Evolutionary conservation across 2,797 vertebrate genomes (phyloP).

Genomic region (Pteropus rufus): DNA sequence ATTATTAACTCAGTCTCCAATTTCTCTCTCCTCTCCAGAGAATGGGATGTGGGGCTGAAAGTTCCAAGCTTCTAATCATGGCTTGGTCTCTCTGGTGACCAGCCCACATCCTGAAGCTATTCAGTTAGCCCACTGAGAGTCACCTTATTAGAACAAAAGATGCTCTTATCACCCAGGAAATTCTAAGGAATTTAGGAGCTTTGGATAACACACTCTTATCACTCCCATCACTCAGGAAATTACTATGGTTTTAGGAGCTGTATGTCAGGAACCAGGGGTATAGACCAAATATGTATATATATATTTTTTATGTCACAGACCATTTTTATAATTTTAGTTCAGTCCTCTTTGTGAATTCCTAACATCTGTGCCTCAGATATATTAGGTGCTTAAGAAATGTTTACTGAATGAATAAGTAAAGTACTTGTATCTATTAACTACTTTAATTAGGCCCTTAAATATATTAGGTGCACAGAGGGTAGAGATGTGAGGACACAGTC

Average conservation of each 20-base stretch:
- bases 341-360: constrained; percentile 8
- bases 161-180: not conserved
- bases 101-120: not conserved
- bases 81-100: not conserved
- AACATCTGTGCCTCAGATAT: constrained; percentile 11
- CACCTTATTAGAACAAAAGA: not conserved
- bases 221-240: not conserved
- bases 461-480: not conserved
- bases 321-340: constrained; percentile 45
- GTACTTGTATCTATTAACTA: not conserved
- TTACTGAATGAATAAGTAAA: constrained; percentile 25
- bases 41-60: not conserved
- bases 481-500: not conserved
- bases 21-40: not conserved
- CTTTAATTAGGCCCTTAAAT: not conserved
- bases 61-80: not conserved
- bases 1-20: not conserved
- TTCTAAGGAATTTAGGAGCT: not conserved
- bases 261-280: not conserved
- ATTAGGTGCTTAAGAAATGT: constrained; percentile 19
- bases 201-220: not conserved
- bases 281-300: not conserved
- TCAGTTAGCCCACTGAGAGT: not conserved
- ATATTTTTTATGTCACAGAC: not conserved
- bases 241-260: not conserved